A percentile compares a stretch with the other conserved stretches of the same genome.
Evolutionary conservation across 2,113 vertebrate species (phyloP).

Genomic region (Pan paniscus): DNA sequence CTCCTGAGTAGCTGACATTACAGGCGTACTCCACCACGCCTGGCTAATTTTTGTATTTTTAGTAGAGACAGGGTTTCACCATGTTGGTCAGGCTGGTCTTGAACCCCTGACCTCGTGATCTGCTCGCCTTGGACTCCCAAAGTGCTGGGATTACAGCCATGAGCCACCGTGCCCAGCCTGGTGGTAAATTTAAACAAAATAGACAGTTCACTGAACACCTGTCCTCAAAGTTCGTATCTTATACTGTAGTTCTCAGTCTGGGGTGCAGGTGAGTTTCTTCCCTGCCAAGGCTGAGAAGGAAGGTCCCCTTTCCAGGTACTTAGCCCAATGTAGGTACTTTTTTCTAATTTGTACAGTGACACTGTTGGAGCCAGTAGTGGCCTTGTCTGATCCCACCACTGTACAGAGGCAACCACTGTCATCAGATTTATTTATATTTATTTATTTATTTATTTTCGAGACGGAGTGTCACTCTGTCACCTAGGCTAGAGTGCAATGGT

Average conservation of each 20-base stretch:
- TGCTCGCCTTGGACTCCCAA: too few species aligned
- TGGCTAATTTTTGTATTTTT: too few species aligned
- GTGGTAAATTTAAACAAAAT: background rate
- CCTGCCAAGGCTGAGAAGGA: background rate
- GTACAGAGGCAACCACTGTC: background rate
- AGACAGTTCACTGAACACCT: background rate
- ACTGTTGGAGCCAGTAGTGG: background rate
- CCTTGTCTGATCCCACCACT: background rate
- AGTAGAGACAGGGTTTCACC: too few species aligned
- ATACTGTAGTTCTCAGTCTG: background rate
- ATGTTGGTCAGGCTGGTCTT: too few species aligned
- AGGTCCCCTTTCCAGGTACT: background rate
- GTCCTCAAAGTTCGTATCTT: background rate
- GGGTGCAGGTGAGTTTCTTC: background rate
- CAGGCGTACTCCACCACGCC: too few species aligned
- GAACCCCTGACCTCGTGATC: too few species aligned
- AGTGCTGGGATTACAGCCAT: too few species aligned
- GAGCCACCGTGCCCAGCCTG: too few species aligned
- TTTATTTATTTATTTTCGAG: background rate
- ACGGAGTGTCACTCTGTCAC: too few species aligned
- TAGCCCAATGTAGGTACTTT: background rate
- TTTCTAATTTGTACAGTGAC: background rate
- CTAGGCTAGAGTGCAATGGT: too few species aligned
- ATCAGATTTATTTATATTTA: background rate
- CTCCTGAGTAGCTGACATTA: too few species aligned